Conservation (phyloP, 2,888 invertebrate genomes). For the Aporophyla nigra region DNA sequence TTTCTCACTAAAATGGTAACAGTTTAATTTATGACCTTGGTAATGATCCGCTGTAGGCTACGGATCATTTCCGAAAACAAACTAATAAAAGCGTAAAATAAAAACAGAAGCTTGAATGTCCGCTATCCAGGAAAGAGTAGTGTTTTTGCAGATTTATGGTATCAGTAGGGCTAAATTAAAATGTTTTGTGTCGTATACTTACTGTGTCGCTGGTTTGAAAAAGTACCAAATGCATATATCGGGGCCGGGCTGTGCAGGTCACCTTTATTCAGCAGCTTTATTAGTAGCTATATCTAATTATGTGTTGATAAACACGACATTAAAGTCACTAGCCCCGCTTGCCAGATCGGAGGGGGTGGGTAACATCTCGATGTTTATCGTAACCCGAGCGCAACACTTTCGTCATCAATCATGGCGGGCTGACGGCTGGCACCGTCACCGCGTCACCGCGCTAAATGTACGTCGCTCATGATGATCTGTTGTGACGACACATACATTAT, state of each 20-base stretch:
- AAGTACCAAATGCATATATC: not conserved
- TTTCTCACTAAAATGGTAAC: not conserved
- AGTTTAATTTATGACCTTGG: no score
- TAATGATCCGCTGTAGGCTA: no score
- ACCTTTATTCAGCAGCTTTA: not conserved
- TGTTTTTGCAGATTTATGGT: not conserved
- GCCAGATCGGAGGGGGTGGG: not conserved
- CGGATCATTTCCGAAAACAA: not conserved
- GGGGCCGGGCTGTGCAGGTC: not conserved
- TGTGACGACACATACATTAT: slow-evolving; percentile 13
- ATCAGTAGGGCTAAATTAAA: not conserved
- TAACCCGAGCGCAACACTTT: slow-evolving; percentile 71
- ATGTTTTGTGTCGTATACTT: not conserved
- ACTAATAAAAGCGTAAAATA: no score
- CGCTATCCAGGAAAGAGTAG: not conserved
- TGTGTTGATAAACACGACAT: not conserved
- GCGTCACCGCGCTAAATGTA: slow-evolving; percentile 26
- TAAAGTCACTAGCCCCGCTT: not conserved
- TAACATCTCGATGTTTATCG: slow-evolving; percentile 53
- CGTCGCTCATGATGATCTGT: slow-evolving; percentile 4
- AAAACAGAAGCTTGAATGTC: no score
- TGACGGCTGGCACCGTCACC: slow-evolving; percentile 23
- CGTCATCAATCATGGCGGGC: slow-evolving; percentile 71
- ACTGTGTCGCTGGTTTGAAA: not conserved
- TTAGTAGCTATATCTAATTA: not conserved